These are phyloP conservation scores for Hirudinaria manillensis DNA, from an alignment of 2,888 invertebrate genomes.

Conservation along the genomic window DNA sequence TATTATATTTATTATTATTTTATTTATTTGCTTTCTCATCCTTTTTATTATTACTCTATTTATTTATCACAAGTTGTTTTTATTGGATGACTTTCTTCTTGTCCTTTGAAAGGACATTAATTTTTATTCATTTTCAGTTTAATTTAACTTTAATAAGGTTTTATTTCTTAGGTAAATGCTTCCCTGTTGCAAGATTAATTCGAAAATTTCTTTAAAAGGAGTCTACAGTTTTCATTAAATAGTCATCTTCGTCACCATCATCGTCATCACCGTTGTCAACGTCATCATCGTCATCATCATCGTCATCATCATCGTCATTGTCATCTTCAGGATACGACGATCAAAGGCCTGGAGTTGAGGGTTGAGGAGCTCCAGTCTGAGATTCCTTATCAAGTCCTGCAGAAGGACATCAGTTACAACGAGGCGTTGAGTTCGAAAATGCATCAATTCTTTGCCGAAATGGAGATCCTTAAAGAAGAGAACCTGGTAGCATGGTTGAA, in stretches of 20 bases:
- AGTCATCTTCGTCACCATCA: constrained; percentile 7
- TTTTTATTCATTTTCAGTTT: too few relatives aligned
- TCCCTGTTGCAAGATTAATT: not conserved
- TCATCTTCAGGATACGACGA: constrained; percentile 56
- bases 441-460: constrained; percentile 71
- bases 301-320: constrained; percentile 7
- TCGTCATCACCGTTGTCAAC: constrained; percentile 13
- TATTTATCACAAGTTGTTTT: too few relatives aligned
- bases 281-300: constrained; percentile 12
- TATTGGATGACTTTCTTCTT: too few relatives aligned
- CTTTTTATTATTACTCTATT: not conserved
- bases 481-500: constrained; percentile 46
- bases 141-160: too few relatives aligned
- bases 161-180: too few relatives aligned
- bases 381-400: constrained; percentile 75
- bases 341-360: constrained; percentile 65
- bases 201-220: not conserved
- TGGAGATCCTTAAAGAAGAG: constrained; percentile 69
- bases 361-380: constrained; percentile 80
- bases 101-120: too few relatives aligned
- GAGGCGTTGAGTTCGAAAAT: constrained; percentile 76
- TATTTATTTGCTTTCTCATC: not conserved
- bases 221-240: not conserved
- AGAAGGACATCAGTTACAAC: constrained; percentile 69
- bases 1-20: not conserved